Percentiles rank a stretch among this genome's conserved stretches.
These are phyloP conservation scores for Syndactyla subalaris DNA, from an alignment of 2,797 vertebrate species.

Conservation along the genomic window DNA sequence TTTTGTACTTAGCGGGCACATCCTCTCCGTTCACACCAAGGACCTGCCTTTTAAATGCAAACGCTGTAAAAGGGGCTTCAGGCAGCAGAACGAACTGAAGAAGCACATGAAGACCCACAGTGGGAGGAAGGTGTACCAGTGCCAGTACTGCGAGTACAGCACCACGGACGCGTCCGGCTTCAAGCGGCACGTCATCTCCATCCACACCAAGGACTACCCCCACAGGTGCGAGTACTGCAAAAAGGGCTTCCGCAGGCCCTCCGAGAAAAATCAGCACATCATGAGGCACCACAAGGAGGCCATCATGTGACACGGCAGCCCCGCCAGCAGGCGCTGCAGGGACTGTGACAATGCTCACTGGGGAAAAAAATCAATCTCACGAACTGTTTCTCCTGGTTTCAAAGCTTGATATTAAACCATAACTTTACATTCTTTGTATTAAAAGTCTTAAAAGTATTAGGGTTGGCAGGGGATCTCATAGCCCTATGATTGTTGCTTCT, in stretches of 20 bases:
- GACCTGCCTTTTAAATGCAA: conserved; percentile 90
- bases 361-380: conserved; percentile 71
- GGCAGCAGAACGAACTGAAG: conserved; percentile 94
- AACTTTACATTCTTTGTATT: conserved; percentile 82
- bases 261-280: conserved; percentile 98
- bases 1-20: conserved; percentile 95
- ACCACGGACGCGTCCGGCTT: conserved; percentile 98
- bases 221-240: conserved; percentile 97
- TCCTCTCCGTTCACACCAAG: conserved; percentile 97
- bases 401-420: conserved; percentile 79
- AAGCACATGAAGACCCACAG: conserved; percentile 99
- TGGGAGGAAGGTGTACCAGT: conserved; percentile 97
- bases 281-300: conserved; percentile 98
- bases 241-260: conserved; percentile 95
- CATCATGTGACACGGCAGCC: conserved; percentile 71
- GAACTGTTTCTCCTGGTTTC: conserved; percentile 84
- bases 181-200: conserved; percentile 97
- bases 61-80: conserved; percentile 93
- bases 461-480: conserved; percentile 71
- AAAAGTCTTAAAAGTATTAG: conserved; percentile 82
- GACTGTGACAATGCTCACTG: conserved; percentile 66
- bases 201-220: conserved; percentile 98
- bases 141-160: conserved; percentile 98
- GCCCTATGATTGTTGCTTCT: conserved; percentile 73
- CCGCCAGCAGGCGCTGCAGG: conserved; percentile 53